Conservation (phyloP, 2,797 vertebrate species). For the Paratrypauchen microcephalus region DNA sequence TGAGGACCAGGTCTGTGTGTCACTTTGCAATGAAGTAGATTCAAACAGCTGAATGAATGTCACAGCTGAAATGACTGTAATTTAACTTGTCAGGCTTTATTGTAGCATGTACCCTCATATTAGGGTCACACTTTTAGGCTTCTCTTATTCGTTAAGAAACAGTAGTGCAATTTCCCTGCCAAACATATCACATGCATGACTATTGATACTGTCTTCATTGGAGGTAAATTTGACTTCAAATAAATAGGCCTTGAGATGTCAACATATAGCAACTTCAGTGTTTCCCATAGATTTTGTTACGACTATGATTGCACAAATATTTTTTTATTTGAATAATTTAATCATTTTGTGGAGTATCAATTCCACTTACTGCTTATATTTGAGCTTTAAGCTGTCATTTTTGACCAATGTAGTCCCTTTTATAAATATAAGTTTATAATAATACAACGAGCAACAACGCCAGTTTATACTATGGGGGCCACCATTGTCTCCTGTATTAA, state of each 20-base stretch:
- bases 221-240: too few species aligned
- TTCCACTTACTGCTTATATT: too few species aligned
- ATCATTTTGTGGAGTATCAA: too few species aligned
- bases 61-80: slow-evolving; percentile 53
- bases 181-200: slow-evolving; percentile 8
- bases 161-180: slow-evolving; percentile 25
- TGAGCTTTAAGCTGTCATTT: too few species aligned
- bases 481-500: too few species aligned
- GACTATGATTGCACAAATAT: too few species aligned
- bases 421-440: too few species aligned
- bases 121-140: slow-evolving; percentile 31
- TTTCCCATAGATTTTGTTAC: too few species aligned
- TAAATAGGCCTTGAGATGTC: not conserved
- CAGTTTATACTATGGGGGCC: too few species aligned
- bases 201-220: not conserved
- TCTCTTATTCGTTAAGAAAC: slow-evolving; percentile 8
- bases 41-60: slow-evolving; percentile 36
- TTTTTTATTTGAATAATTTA: too few species aligned
- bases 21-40: slow-evolving; percentile 35
- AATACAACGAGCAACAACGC: too few species aligned
- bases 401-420: too few species aligned
- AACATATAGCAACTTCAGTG: not conserved
- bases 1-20: slow-evolving; percentile 17
- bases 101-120: slow-evolving; percentile 26
- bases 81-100: slow-evolving; percentile 45